Evolutionary conservation across 2,113 vertebrate species (phyloP), one percentile per base, ranked within the genome.

Genomic region (Galeopterus variegatus): DNA sequence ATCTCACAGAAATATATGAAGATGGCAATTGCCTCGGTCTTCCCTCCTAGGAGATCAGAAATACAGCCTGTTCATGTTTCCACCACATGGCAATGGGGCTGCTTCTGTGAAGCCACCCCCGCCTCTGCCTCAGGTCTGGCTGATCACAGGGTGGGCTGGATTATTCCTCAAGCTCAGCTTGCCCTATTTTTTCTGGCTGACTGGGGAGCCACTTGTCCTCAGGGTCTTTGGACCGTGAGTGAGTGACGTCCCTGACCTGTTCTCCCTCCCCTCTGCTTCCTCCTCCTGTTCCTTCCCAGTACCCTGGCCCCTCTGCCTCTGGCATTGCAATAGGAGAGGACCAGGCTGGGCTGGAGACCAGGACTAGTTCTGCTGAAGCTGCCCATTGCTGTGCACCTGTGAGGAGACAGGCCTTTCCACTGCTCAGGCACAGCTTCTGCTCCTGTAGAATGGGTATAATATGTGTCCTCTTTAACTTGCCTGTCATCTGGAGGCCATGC

Each of bases 101-200:
- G 31, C 36, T 33, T 5, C 6, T 18, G 1, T 0, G 36, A 33
- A 77, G 67, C 33, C 1, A 14, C 15, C 8, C 19, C 0, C 31
- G 14, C 48, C 9, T 6, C 45, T 0, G 10, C 41, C 41, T 58
- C 10, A 1, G 73, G 54, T 19, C 48, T 67, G 76, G 33, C 80
- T 65, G 62, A 2, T 50, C 67, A 69, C 13, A 1, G 14, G 84
- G 69, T 58, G 28, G 52, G 67, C 45, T 33, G 79, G 48, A 58
- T 26, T 72, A 65, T 79, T 79, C 73, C 18, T 60, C 41, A 15
- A 28, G 62, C 36, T 2, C 58, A 76, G 79, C 41, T 75, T 54
- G 75, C 21, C 95, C 90, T 95, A 62, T 24, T 80, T 95, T 96
- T 84, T 62, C 70, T 92, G 64, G 82, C 65, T 93, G 90, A 64